phyloP scores from a whole-genome alignment of 2,888 invertebrate genomes.

The Parnassius glacialis region DNA sequence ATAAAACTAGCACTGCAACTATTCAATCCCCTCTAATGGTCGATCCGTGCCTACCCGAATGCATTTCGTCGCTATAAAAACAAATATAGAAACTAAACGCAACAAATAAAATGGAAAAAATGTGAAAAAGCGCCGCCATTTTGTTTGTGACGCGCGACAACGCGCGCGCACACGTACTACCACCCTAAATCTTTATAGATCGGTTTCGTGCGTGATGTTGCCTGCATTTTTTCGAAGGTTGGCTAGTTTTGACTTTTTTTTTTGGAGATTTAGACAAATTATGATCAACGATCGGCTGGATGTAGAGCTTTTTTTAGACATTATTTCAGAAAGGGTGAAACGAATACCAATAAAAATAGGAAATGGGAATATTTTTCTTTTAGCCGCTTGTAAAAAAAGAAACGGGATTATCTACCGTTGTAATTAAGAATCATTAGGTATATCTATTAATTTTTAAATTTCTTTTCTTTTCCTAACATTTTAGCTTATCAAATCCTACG shows the following conservation, averaged over 20 bases:
- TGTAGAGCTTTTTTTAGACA: constrained; percentile 27
- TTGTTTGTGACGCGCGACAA: constrained; percentile 35
- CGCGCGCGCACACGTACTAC: constrained; percentile 58
- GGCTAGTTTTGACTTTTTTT: constrained; percentile 32
- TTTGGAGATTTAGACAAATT: constrained; percentile 40
- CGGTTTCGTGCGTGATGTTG: constrained; percentile 73
- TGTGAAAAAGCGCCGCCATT: constrained; percentile 52
- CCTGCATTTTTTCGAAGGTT: constrained; percentile 38
- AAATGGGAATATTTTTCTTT: too few species aligned
- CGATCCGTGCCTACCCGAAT: constrained; percentile 69
- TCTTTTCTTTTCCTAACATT: too few species aligned
- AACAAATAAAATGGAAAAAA: constrained; percentile 67
- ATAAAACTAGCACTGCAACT: constrained; percentile 24
- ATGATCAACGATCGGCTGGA: constrained; percentile 50
- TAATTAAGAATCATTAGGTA: too few species aligned
- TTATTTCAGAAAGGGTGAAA: constrained; percentile 9
- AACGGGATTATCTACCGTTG: too few species aligned
- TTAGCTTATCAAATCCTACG: too few species aligned
- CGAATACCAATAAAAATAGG: background rate
- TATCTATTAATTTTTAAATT: too few species aligned
- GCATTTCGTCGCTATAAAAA: constrained; percentile 72
- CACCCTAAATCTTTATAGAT: constrained; percentile 71
- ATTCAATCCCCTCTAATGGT: constrained; percentile 62
- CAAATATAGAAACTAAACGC: constrained; percentile 67
- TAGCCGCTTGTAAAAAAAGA: too few species aligned